These are phyloP conservation scores for Sphaerophoria taeniata DNA, from an alignment of 2,888 invertebrate species.

Conservation along the genomic window DNA sequence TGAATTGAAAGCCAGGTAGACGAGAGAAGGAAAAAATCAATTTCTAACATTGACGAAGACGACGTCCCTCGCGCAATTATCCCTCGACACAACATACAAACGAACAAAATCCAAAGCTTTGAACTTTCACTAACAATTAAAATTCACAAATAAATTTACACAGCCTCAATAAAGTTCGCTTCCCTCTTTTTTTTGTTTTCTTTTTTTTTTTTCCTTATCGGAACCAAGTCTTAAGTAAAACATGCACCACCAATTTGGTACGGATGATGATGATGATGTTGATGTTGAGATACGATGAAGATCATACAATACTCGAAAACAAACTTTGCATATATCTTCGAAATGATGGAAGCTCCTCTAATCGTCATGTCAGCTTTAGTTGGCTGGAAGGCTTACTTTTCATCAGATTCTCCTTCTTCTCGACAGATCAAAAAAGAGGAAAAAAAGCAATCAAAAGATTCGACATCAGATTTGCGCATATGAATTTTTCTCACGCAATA, in stretches of 20 bases:
- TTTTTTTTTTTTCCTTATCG: too few relatives aligned
- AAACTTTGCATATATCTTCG: conserved; percentile 15
- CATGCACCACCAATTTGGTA: neutral
- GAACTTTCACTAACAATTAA: conserved; percentile 72
- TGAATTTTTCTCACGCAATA: conserved; percentile 74
- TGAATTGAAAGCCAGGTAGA: neutral
- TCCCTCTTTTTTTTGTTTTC: too few relatives aligned
- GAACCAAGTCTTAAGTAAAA: too few relatives aligned
- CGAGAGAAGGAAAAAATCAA: conserved; percentile 19
- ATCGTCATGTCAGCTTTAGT: conserved; percentile 36
- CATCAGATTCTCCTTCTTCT: conserved; percentile 53
- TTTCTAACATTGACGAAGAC: conserved; percentile 17
- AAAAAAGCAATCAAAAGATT: conserved; percentile 51
- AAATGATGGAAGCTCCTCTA: too few relatives aligned
- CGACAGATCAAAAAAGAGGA: neutral
- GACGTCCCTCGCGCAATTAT: conserved; percentile 47
- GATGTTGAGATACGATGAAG: too few relatives aligned
- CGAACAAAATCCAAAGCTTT: neutral
- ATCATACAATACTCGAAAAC: conserved; percentile 42
- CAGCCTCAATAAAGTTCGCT: conserved; percentile 65
- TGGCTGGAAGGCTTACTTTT: conserved; percentile 51
- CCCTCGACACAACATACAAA: conserved; percentile 15
- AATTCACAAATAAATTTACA: conserved; percentile 70
- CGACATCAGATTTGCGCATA: conserved; percentile 60
- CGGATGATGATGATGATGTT: too few relatives aligned